These are phyloP conservation scores for Dermolepida albohirtum DNA, from an alignment of 2,888 invertebrate species.

Conservation along the genomic window DNA sequence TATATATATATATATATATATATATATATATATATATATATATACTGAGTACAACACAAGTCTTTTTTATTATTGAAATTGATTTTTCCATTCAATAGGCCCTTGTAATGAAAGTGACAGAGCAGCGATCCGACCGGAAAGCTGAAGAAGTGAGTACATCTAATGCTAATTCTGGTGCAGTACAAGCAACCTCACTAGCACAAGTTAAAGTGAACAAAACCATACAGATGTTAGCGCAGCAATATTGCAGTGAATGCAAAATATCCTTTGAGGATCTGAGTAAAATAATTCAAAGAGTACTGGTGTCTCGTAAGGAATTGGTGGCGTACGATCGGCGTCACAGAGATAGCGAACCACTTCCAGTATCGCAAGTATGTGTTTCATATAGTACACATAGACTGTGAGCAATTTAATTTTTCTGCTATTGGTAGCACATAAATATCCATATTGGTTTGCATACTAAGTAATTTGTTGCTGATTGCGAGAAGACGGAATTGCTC, in stretches of 20 bases:
- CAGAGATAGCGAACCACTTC: slow-evolving; percentile 68
- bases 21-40: too few species aligned
- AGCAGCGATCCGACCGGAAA: slow-evolving; percentile 82
- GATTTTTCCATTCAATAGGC: slow-evolving; percentile 64
- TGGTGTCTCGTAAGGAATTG: slow-evolving; percentile 90
- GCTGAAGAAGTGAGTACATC: slow-evolving; percentile 59
- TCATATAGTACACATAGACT: too few species aligned
- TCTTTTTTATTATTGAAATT: too few species aligned
- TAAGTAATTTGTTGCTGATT: too few species aligned
- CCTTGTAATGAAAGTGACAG: slow-evolving; percentile 86
- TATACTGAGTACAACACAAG: too few species aligned
- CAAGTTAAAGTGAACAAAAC: slow-evolving; percentile 82
- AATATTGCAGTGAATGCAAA: slow-evolving; percentile 95
- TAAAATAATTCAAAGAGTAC: slow-evolving; percentile 88
- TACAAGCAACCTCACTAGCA: slow-evolving; percentile 51
- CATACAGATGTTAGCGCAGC: slow-evolving; percentile 93
- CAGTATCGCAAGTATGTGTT: slow-evolving; percentile 40
- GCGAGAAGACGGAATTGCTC: too few species aligned
- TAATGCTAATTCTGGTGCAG: slow-evolving; percentile 50
- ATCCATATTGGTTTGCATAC: too few species aligned
- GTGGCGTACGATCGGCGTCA: slow-evolving; percentile 92
- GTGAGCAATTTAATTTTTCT: too few species aligned
- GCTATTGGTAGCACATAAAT: neutral
- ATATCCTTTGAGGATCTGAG: slow-evolving; percentile 95
- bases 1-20: too few species aligned